Conservation (phyloP, 2,888 invertebrate genomes). For the Hartigia nigra region DNA sequence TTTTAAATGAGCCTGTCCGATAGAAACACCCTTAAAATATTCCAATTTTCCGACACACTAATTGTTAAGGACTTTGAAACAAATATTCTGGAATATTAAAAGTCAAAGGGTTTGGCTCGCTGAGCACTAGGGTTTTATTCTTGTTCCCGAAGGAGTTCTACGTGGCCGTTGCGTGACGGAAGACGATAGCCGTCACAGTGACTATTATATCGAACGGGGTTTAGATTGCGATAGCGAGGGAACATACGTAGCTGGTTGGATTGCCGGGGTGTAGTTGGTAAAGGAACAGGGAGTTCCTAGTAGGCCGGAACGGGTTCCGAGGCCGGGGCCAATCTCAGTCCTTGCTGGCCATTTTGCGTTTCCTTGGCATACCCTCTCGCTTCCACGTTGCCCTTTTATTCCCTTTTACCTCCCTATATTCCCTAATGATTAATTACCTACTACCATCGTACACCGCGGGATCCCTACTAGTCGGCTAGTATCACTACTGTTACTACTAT, state of each 20-base stretch:
- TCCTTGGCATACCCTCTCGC: conserved; percentile 38
- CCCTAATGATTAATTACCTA: conserved; percentile 62
- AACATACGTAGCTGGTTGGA: conserved; percentile 5
- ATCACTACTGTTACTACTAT: background rate
- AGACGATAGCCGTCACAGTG: conserved; percentile 61
- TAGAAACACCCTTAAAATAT: background rate
- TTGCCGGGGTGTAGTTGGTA: background rate
- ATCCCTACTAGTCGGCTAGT: background rate
- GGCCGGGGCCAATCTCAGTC: conserved; percentile 47
- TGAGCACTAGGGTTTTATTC: background rate
- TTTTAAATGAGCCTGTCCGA: background rate
- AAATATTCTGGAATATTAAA: background rate
- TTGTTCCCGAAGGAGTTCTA: conserved; percentile 18
- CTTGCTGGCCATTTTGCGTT: conserved; percentile 57
- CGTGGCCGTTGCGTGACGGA: conserved; percentile 56
- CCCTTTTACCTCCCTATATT: conserved; percentile 26
- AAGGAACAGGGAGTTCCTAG: conserved; percentile 46
- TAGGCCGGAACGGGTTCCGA: conserved; percentile 40
- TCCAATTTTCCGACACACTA: background rate
- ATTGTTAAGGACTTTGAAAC: background rate
- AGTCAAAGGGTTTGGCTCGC: background rate
- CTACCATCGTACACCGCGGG: conserved; percentile 7
- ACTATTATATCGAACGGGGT: conserved; percentile 61
- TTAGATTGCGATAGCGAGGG: conserved; percentile 54
- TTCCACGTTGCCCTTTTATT: conserved; percentile 40